Percentiles rank a stretch among this genome's conserved stretches.
These are phyloP conservation scores for Eumacrocentrus americanus DNA, from an alignment of 2,888 invertebrate genomes.

Conservation along the genomic window DNA sequence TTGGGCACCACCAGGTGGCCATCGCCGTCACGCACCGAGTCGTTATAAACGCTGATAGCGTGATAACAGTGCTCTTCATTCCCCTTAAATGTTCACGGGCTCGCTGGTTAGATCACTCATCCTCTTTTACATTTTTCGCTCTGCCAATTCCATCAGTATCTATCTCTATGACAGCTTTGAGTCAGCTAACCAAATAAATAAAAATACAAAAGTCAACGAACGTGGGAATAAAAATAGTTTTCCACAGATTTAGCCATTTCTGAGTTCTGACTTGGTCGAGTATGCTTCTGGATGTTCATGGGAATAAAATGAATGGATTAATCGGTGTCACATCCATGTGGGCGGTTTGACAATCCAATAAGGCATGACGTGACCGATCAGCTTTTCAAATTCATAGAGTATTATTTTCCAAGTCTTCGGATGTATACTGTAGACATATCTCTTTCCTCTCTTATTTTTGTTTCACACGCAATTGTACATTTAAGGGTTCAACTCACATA, in stretches of 20 bases:
- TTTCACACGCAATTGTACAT: constrained; percentile 21
- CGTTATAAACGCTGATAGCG: constrained; percentile 52
- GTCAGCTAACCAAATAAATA: background rate
- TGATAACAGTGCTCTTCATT: constrained; percentile 41
- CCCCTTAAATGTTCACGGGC: background rate
- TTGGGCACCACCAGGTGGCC: constrained; percentile 50
- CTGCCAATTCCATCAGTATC: no score
- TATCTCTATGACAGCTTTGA: no score
- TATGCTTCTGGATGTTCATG: constrained; percentile 29
- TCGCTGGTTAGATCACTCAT: no score
- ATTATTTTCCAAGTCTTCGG: constrained; percentile 41
- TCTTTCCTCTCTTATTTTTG: constrained; percentile 21
- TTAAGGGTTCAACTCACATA: constrained; percentile 50
- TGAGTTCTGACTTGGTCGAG: no score
- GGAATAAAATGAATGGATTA: constrained; percentile 43
- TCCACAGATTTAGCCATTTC: background rate
- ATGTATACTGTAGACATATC: constrained; percentile 36
- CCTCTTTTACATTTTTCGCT: background rate
- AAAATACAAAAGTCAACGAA: constrained; percentile 41
- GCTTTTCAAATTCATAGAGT: constrained; percentile 39
- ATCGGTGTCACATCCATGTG: constrained; percentile 47
- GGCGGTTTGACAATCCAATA: constrained; percentile 57
- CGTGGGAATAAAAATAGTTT: constrained; percentile 20
- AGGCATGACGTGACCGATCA: constrained; percentile 57
- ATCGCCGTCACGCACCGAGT: constrained; percentile 46